Base-by-base conservation (phyloP, 2,113 vertebrate genomes). In the Trematomus loennbergii region DNA sequence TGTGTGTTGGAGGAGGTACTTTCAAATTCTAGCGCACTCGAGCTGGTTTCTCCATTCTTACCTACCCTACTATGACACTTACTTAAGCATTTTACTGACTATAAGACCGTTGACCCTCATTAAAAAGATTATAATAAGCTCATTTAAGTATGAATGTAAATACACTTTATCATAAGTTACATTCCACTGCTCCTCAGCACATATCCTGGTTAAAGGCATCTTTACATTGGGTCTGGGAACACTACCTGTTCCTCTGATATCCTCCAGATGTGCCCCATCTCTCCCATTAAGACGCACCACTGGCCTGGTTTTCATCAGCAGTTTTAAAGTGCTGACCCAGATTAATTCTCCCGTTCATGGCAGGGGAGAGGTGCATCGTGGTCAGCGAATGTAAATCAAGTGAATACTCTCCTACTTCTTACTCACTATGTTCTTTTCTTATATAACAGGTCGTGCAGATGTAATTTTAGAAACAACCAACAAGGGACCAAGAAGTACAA, bases 211-310 rank as follows among this genome's bases (percentile, higher is more conserved):
- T 4, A 3, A 59, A 72, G 22, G 25, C 16, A 60, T 78, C 12
- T 73, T 46, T 18, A 1, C 54, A 22, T 9, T 7, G 25, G 62
- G 60, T 29, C 70, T 85, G 79, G 71, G 71, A 83, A 16, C 65
- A 49, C 13, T 83, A 84, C 77, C 79, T 81, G 79, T 53, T 85
- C 69, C 25, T n/a, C 36, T 81, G 81, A 91, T 67, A 12, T 70
- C 52, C 54, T 87, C 84, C 90, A 90, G 84, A 91, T 88, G 86
- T 80, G 72, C 40, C 64, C 62, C 40, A 46, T 67, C 62, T 61
- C 78, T 74, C 65, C 61, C 78, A 78, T 8, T 76, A 33, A 86
- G 52, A 63, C 75, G 33, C 55, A 53, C 45, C 52, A 45, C 62
- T 54, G 54, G 70, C 45, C 87, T 82, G 87, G 64, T 57, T 43